Base-by-base conservation (phyloP, 1,140 invertebrate species). In the Drosophila subobscura region DNA sequence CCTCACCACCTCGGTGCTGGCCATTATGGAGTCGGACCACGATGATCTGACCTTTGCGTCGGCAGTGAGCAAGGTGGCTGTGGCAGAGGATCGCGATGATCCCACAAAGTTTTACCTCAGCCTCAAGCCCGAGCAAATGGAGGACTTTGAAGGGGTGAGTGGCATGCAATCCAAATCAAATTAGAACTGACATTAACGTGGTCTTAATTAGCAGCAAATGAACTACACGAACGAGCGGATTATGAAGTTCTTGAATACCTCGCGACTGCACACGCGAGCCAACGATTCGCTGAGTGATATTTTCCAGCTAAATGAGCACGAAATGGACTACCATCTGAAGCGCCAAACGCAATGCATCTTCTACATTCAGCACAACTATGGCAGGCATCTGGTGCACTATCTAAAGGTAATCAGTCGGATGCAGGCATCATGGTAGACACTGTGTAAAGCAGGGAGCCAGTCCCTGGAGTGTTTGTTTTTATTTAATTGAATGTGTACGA, bases 141-240 rank as follows among this genome's bases (percentile, higher is more conserved):
- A 78, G 40, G 89, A 89, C 10, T 23, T 66, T 0, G 78, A 91
- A n/a, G 86, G 81, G 52, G 90, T 91, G 60, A 91, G 75, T 41
- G 1, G 2, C 6, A 10, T 14, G 4, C 6, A n/a, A 0, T 5
- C 10, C 4, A 6, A n/a, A 0, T 5, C 10, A 1, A 1, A n/a
- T n/a, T 51, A 2, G 0, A 10, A 4, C 23, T 16, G 5, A 5
- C 22, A 16, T 1, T 46, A 37, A 20, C 2, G n/a, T 2, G 46
- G 4, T 2, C 16, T 10, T 10, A 8, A 23, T 58, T 59, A 5
- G 16, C 33, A 90, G 79, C 83, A 88, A 61, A 49, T 75, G 2
- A 81, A 74, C 33, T 91, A 74, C 54, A 91, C 80, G 16, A 91
- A 90, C 37, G 88, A 91, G 47, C 80, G 90, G 8, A 91, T 91